Evolutionary conservation across 2,113 vertebrate genomes (phyloP).

Genomic region (Indicator maculatus): DNA sequence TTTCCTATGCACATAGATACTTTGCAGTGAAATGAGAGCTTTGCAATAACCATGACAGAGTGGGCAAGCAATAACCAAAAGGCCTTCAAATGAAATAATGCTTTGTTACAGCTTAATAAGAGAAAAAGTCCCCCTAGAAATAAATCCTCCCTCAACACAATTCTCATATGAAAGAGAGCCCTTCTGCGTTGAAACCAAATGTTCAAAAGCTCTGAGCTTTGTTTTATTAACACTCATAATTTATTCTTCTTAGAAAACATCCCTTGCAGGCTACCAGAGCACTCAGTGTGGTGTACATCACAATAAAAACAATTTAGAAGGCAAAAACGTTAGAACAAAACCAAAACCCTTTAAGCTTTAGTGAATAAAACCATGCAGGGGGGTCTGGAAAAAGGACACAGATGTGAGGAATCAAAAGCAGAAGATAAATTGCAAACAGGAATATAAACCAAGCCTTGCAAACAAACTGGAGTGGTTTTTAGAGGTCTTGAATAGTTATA

Average conservation of each 20-base stretch:
- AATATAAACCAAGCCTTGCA: conserved; percentile 37
- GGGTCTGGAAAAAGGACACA: conserved; percentile 66
- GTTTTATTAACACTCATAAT: conserved; percentile 64
- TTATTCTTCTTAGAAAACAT: conserved; percentile 65
- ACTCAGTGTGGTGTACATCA: conserved; percentile 56
- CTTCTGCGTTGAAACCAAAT: conserved; percentile 67
- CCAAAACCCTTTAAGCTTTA: conserved; percentile 54
- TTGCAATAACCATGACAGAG: conserved; percentile 15
- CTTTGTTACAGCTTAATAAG: conserved; percentile 51
- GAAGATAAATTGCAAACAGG: conserved; percentile 55
- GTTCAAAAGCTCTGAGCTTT: conserved; percentile 61
- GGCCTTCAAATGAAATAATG: conserved; percentile 25
- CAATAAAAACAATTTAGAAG: conserved; percentile 59
- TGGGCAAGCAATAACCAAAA: conserved; percentile 17
- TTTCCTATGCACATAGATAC: conserved; percentile 43
- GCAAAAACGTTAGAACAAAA: conserved; percentile 46
- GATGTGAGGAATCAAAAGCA: conserved; percentile 61
- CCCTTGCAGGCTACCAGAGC: conserved; percentile 49
- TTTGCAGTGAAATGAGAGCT: conserved; percentile 45
- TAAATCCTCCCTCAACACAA: conserved; percentile 53
- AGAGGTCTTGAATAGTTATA: background rate
- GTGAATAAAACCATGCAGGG: conserved; percentile 56
- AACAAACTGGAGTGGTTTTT: conserved; percentile 36
- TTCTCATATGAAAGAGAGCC: conserved; percentile 57
- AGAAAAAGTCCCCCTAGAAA: conserved; percentile 44